Percentiles rank a stretch among this genome's conserved stretches.
Evolutionary conservation across 2,888 invertebrate genomes (phyloP).

Genomic region (Argyra leucocephala): DNA sequence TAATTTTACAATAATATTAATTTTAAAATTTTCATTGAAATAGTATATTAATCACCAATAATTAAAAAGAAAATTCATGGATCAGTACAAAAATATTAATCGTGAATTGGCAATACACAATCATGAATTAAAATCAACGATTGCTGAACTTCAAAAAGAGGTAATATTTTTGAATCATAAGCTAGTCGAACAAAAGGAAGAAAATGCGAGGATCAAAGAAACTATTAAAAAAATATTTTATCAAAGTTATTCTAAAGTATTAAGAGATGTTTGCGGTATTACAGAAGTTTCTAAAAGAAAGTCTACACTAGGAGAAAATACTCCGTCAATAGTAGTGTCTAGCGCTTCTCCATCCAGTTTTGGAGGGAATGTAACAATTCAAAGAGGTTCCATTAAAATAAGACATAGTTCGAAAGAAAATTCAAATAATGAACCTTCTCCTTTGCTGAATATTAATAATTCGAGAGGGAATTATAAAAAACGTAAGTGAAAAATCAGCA

Average conservation of each 20-base stretch:
- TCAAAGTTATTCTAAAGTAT: neutral
- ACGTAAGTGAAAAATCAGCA: neutral
- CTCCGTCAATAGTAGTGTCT: no score
- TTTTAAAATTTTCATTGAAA: neutral
- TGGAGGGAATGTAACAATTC: no score
- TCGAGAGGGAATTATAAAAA: neutral
- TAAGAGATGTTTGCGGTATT: neutral
- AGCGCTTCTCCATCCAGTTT: no score
- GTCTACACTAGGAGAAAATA: no score
- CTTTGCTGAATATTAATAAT: neutral
- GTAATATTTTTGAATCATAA: slow-evolving; percentile 7
- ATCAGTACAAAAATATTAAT: slow-evolving; percentile 17
- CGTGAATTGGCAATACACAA: slow-evolving; percentile 13
- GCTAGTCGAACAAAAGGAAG: neutral
- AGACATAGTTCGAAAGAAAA: neutral
- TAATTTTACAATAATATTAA: neutral
- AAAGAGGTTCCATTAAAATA: no score
- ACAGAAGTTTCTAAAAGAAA: neutral
- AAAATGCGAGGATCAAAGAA: neutral
- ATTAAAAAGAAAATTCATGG: slow-evolving; percentile 14
- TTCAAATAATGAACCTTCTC: neutral
- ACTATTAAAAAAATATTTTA: neutral
- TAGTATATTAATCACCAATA: neutral
- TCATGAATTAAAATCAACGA: slow-evolving; percentile 10
- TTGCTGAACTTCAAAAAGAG: slow-evolving; percentile 10